A percentile compares a stretch with the other conserved stretches of the same genome.
These are phyloP conservation scores for Lethocerus indicus DNA, from an alignment of 1,140 invertebrate genomes.

Conservation along the genomic window DNA sequence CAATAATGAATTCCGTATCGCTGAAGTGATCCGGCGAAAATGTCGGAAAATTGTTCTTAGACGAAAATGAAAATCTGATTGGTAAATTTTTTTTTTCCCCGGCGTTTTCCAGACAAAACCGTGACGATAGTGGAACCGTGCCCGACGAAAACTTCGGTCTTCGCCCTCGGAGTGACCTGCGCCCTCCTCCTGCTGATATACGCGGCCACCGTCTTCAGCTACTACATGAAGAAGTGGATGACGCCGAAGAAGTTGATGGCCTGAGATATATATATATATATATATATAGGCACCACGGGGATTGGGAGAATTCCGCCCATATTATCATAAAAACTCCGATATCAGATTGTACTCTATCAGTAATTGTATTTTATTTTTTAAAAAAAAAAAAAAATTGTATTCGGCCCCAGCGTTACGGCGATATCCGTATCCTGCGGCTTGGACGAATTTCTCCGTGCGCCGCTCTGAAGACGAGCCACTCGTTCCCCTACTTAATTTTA, in stretches of 20 bases:
- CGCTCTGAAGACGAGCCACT: no score
- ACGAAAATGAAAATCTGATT: neutral
- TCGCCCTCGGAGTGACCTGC: slow-evolving; percentile 75
- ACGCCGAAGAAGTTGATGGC: slow-evolving; percentile 62
- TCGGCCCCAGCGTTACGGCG: no score
- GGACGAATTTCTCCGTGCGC: no score
- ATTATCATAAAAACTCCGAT: neutral
- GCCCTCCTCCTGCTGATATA: slow-evolving; percentile 79
- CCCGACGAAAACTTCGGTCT: slow-evolving; percentile 74
- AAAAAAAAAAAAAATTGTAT: no score
- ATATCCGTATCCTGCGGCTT: no score
- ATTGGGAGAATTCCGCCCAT: neutral
- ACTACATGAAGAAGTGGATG: slow-evolving; percentile 82
- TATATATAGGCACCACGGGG: no score
- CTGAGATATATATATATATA: neutral
- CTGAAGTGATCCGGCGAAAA: no score
- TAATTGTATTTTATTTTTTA: no score
- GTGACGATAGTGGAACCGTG: slow-evolving; percentile 74
- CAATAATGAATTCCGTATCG: no score
- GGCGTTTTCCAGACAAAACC: slow-evolving; percentile 62
- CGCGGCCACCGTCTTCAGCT: slow-evolving; percentile 72
- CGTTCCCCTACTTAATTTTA: no score
- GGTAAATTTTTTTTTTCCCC: neutral
- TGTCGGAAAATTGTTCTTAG: neutral
- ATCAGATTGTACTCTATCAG: no score